Evolutionary conservation across 2,888 invertebrate species (phyloP).

Genomic region (Hirtodrosophila confusa): DNA sequence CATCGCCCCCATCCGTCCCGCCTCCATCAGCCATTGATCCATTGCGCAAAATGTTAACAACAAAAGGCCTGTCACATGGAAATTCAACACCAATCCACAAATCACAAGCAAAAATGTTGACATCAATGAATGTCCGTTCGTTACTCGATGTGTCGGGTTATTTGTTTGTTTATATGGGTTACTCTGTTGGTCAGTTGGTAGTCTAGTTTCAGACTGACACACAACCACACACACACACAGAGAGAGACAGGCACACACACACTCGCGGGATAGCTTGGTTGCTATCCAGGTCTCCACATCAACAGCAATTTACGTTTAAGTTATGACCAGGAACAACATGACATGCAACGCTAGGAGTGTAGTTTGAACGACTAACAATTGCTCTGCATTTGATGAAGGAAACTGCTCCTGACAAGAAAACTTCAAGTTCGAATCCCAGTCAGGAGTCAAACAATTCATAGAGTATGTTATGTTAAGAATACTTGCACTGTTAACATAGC

Average conservation of each 20-base stretch:
- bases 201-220: slow-evolving; percentile 34
- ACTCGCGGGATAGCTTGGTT: slow-evolving; percentile 2
- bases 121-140: slow-evolving; percentile 57
- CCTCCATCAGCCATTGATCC: slow-evolving; percentile 51
- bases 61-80: slow-evolving; percentile 50
- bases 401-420: too few species aligned
- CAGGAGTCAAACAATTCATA: too few species aligned
- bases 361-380: slow-evolving; percentile 19
- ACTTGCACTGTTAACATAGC: neutral
- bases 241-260: neutral
- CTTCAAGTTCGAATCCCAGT: too few species aligned
- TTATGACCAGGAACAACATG: slow-evolving; percentile 46
- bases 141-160: slow-evolving; percentile 17
- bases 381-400: slow-evolving; percentile 2
- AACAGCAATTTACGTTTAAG: slow-evolving; percentile 68
- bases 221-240: slow-evolving; percentile 1
- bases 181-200: slow-evolving; percentile 31
- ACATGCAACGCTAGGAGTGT: slow-evolving; percentile 10
- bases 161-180: slow-evolving; percentile 25
- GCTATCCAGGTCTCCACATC: slow-evolving; percentile 48
- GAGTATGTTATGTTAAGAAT: too few species aligned
- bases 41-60: slow-evolving; percentile 56
- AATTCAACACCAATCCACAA: slow-evolving; percentile 59
- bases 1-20: neutral
- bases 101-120: slow-evolving; percentile 63